Conservation (phyloP, 1,140 invertebrate genomes). For the Aleiodes sp. region DNA sequence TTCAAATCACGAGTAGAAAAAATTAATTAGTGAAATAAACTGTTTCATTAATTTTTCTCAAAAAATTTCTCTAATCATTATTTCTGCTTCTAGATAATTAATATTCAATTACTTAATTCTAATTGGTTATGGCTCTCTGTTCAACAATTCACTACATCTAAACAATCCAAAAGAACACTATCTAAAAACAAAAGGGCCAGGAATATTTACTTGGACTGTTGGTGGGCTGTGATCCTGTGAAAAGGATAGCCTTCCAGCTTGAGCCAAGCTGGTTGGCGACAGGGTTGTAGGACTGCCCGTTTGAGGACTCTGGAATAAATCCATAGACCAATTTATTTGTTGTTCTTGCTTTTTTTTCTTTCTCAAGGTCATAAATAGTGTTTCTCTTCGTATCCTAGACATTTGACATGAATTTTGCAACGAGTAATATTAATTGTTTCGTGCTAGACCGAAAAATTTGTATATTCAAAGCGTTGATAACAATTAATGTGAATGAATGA, state of each 20-base stretch:
- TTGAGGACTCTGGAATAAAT: slow-evolving; percentile 74
- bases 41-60: no score
- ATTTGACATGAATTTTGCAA: background rate
- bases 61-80: no score
- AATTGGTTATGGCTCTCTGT: no score
- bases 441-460: background rate
- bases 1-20: no score
- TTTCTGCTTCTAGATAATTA: no score
- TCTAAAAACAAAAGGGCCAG: slow-evolving; percentile 37
- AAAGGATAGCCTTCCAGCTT: slow-evolving; percentile 68
- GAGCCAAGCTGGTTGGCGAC: slow-evolving; percentile 74
- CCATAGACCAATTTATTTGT: slow-evolving; percentile 45
- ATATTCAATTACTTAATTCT: no score
- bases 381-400: background rate
- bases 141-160: background rate
- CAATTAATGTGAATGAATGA: background rate
- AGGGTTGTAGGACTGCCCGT: slow-evolving; percentile 76
- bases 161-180: slow-evolving; percentile 20
- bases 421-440: background rate
- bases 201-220: slow-evolving; percentile 66
- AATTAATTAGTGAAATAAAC: no score
- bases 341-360: slow-evolving; percentile 26
- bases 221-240: slow-evolving; percentile 66
- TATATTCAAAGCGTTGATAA: background rate
- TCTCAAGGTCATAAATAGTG: background rate